Percentiles rank a stretch among this genome's conserved stretches.
Conservation (phyloP, 2,888 invertebrate genomes). For the Campoletis raptor region DNA sequence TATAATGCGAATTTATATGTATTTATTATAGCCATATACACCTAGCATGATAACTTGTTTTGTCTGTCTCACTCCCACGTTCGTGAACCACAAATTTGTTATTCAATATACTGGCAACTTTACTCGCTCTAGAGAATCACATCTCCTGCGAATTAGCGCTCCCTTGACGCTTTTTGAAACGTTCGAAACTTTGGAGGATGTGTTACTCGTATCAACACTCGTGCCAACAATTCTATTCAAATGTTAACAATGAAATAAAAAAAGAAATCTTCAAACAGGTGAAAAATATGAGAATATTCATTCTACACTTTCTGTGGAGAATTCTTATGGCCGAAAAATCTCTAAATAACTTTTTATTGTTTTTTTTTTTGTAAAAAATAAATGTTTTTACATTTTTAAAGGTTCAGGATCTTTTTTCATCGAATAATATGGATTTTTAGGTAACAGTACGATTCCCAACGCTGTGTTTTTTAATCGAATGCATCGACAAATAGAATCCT, state of each 20-base stretch:
- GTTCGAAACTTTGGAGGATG: background rate
- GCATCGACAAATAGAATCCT: background rate
- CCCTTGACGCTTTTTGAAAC: background rate
- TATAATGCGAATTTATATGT: background rate
- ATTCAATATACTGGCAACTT: constrained; percentile 11
- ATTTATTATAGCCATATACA: background rate
- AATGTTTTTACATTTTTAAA: too few relatives aligned
- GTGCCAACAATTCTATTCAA: background rate
- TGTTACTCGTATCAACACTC: background rate
- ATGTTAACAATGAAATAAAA: background rate
- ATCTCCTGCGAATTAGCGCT: background rate
- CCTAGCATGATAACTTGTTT: constrained; percentile 2
- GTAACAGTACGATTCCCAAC: background rate
- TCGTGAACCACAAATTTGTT: background rate
- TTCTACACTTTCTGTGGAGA: background rate
- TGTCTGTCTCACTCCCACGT: background rate
- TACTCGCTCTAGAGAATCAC: background rate
- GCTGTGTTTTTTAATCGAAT: background rate
- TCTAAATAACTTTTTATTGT: background rate
- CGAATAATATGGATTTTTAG: too few relatives aligned
- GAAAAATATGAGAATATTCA: background rate
- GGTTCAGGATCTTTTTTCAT: too few relatives aligned
- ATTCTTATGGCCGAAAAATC: background rate
- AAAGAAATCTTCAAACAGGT: background rate
- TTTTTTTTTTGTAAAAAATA: too few relatives aligned